Percentiles rank a stretch among this genome's conserved stretches.
Evolutionary conservation across 2,113 vertebrate genomes (phyloP).

Genomic region (Diglossa brunneiventris): DNA sequence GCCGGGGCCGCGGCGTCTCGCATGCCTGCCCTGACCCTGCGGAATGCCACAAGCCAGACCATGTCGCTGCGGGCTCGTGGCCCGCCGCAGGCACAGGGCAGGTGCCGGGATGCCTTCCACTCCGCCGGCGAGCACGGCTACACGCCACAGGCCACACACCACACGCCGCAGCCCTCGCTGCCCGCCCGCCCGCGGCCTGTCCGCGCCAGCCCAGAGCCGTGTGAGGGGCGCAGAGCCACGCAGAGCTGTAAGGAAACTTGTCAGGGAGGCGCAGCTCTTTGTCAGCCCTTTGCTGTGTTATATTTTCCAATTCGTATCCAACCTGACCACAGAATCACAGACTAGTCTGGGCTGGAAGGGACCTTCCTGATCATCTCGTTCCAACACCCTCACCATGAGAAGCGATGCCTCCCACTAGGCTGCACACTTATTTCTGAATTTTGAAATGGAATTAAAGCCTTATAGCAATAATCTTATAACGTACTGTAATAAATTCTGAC

Average conservation of each 20-base stretch:
- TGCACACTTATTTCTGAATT: neutral
- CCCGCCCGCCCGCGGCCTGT: neutral
- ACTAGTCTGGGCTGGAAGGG: neutral
- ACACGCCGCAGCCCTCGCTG: neutral
- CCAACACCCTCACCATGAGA: fast-evolving
- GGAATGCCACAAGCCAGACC: constrained; percentile 52
- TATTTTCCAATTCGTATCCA: neutral
- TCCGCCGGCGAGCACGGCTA: fast-evolving
- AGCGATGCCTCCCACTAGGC: neutral
- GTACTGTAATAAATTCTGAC: neutral
- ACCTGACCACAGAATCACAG: neutral
- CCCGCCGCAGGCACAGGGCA: neutral
- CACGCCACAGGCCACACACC: neutral
- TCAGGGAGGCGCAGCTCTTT: neutral
- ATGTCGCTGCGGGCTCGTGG: neutral
- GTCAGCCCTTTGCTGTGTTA: neutral
- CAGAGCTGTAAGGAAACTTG: neutral
- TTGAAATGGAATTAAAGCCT: neutral
- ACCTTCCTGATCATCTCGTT: neutral
- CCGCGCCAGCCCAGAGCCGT: neutral
- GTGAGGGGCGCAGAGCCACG: neutral
- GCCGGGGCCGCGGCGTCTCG: neutral
- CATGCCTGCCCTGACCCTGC: neutral
- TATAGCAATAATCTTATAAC: neutral
- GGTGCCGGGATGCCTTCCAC: constrained; percentile 1